Evolutionary conservation across 2,888 invertebrate genomes (phyloP), one percentile per base, ranked within the genome.

Genomic region (Ceraclea dissimilis): DNA sequence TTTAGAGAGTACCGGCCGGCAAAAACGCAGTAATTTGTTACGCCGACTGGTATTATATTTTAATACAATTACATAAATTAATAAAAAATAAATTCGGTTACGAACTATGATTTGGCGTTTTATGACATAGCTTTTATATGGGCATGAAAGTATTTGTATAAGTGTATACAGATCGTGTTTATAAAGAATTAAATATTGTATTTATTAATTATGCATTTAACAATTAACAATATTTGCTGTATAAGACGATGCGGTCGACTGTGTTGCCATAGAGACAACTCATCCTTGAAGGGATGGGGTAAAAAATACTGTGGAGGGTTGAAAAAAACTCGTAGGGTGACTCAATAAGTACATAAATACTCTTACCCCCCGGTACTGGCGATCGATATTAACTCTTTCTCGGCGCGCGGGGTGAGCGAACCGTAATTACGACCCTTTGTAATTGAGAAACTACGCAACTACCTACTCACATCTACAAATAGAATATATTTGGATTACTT

Each of bases 361-460:
- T 56, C 53, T 59, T 49, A 58, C 58, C 74, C 76, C 77, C 60
- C 57, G 60, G 60, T 54, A 58, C 62, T 76, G 75, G 76, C 78
- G 78, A 78, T 78, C 78, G 77, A 78, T 78, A 78, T 77, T 78
- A 78, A 78, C 78, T 78, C 78, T 78, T 78, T 77, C 75, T 77
- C 74, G 46, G 56, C 48, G 61, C 60, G 54, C 58, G 62, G 60
- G 60, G 62, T 62, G 58, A 62, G 58, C 60, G 62, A 22, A 59
- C 57, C 20, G 53, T 58, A 58, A 58, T 58, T 58, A 58, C 49
- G 51, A 49, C 26, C 53, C 39, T 49, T 19, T 50, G 44, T 44
- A 46, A 55, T 44, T 54, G 34, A 54, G 54, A 26, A 10, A 26
- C 10, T 26, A n/a, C 26, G 10, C 4, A 10, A 26, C 26, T 26